Evolutionary conservation across 1,140 invertebrate species (phyloP).

Genomic region (Drosophila lacteicornis): DNA sequence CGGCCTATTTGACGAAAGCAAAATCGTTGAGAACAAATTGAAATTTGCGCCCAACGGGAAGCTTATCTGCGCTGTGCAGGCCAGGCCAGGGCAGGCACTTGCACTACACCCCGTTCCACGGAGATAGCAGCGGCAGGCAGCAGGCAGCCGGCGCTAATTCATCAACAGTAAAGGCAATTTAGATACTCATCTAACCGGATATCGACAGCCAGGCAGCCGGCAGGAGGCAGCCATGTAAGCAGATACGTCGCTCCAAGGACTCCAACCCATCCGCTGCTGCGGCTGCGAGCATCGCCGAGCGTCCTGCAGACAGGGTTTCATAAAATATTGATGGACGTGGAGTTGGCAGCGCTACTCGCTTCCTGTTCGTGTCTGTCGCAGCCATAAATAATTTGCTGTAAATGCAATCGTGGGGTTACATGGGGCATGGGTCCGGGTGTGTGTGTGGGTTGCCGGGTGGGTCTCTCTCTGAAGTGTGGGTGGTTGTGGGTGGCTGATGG

Average conservation of each 20-base stretch:
- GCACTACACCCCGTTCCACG: slow-evolving; percentile 10
- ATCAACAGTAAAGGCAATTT: slow-evolving; percentile 83
- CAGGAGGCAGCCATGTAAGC: slow-evolving; percentile 52
- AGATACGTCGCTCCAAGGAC: slow-evolving; percentile 49
- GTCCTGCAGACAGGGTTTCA: slow-evolving; percentile 81
- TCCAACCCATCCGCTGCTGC: slow-evolving; percentile 36
- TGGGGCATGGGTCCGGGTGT: slow-evolving; percentile 27
- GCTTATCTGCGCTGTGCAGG: slow-evolving; percentile 56
- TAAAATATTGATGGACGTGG: slow-evolving; percentile 84
- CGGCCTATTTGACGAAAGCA: slow-evolving; percentile 35
- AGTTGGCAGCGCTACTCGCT: slow-evolving; percentile 80
- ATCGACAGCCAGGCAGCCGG: slow-evolving; percentile 67
- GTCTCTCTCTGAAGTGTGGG: not conserved
- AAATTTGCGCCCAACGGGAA: slow-evolving; percentile 64
- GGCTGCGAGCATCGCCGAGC: slow-evolving; percentile 33
- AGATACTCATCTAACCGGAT: slow-evolving; percentile 83
- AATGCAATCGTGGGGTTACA: slow-evolving; percentile 80
- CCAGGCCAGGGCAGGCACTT: slow-evolving; percentile 38
- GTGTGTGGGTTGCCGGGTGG: not conserved
- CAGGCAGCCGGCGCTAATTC: slow-evolving; percentile 71
- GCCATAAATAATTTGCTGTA: slow-evolving; percentile 84
- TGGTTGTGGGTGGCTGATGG: not conserved
- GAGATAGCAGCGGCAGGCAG: slow-evolving; percentile 29
- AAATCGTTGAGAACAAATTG: slow-evolving; percentile 73
- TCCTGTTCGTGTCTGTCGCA: slow-evolving; percentile 83